Percentiles rank a stretch among this genome's conserved stretches.
Evolutionary conservation across 2,113 vertebrate genomes (phyloP).

Genomic region (Heptranchias perlo): DNA sequence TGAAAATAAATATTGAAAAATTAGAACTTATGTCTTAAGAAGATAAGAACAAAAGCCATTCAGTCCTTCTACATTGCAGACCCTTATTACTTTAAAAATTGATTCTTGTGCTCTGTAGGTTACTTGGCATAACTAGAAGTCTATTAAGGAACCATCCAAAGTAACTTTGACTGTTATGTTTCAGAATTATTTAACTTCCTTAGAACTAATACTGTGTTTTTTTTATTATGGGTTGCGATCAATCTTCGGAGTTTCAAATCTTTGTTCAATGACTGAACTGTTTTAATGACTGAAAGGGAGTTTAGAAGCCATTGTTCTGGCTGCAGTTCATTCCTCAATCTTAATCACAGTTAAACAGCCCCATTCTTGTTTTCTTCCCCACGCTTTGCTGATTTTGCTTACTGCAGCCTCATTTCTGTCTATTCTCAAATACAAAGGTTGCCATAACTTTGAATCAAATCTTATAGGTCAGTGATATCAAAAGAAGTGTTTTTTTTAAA

Average conservation of each 20-base stretch:
- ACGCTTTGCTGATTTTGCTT: background rate
- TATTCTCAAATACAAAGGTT: background rate
- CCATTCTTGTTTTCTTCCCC: background rate
- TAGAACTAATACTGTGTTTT: background rate
- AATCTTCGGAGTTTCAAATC: background rate
- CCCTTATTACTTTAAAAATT: background rate
- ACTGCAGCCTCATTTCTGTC: background rate
- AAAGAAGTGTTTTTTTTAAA: too few species aligned
- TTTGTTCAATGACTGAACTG: too few species aligned
- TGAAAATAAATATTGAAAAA: too few species aligned
- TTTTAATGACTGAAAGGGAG: too few species aligned
- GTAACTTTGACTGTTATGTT: background rate
- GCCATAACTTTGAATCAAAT: background rate
- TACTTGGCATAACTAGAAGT: too few species aligned
- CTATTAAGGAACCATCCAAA: background rate
- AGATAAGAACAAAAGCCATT: too few species aligned
- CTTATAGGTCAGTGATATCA: background rate
- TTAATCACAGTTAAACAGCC: background rate
- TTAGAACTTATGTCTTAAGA: too few species aligned
- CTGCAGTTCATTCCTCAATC: background rate
- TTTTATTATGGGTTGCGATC: background rate
- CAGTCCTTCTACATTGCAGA: background rate
- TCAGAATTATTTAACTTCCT: background rate
- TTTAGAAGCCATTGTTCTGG: background rate
- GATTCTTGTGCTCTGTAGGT: background rate